These are phyloP conservation scores for Macaca mulatta DNA, from an alignment of 2,113 vertebrate species.

Conservation along the genomic window DNA sequence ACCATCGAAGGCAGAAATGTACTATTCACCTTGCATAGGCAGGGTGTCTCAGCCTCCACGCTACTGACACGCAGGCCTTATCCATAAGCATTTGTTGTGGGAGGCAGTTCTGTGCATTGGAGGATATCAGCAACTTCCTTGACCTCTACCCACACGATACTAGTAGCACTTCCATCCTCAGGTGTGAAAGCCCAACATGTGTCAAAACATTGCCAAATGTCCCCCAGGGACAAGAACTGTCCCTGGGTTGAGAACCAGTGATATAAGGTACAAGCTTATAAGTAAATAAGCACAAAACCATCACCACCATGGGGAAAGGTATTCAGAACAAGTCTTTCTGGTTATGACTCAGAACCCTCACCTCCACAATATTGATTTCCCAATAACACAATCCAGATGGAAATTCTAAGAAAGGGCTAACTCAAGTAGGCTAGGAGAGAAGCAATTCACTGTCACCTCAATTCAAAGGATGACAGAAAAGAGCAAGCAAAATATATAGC, in stretches of 20 bases:
- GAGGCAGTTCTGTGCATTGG: background rate
- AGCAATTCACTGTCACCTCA: background rate
- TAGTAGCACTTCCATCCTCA: background rate
- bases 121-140: too few species aligned
- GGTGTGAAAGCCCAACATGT: fast-evolving
- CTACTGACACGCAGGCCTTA: fast-evolving
- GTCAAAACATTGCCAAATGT: background rate
- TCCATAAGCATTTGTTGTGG: fast-evolving
- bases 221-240: fast-evolving
- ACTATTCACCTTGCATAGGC: fast-evolving
- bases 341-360: too few species aligned
- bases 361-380: background rate
- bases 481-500: background rate
- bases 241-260: fast-evolving
- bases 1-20: too few species aligned
- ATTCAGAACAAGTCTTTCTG: fast-evolving
- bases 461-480: too few species aligned
- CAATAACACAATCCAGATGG: fast-evolving
- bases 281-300: background rate
- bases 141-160: background rate
- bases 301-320: background rate
- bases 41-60: background rate
- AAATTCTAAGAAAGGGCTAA: background rate
- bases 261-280: background rate
- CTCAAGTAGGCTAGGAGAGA: background rate